Conservation (phyloP, 2,888 invertebrate species). For the Saturnia pavonia region DNA sequence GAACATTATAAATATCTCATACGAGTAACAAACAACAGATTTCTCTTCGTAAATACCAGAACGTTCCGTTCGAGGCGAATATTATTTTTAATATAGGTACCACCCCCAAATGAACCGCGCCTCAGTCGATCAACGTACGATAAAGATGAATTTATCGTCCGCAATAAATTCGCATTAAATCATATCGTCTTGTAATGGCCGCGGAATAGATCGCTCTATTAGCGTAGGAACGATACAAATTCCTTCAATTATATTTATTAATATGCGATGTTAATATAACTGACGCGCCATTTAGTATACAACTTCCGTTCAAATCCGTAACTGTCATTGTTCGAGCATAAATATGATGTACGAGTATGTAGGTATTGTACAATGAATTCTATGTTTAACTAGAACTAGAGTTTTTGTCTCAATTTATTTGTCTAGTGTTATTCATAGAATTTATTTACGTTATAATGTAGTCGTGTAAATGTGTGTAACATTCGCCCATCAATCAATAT, state of each 20-base stretch:
- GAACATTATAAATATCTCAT: not conserved
- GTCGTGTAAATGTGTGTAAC: too few species aligned
- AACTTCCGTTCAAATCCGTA: not conserved
- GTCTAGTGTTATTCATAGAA: too few species aligned
- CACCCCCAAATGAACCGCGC: conserved; percentile 25
- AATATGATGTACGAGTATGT: not conserved
- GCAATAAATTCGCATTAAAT: conserved; percentile 25
- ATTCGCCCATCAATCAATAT: too few species aligned
- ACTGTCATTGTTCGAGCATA: not conserved
- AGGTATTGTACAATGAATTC: not conserved
- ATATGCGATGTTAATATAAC: conserved; percentile 2
- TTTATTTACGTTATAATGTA: too few species aligned
- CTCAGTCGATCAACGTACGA: conserved; percentile 9
- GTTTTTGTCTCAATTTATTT: too few species aligned
- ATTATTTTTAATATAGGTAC: conserved; percentile 20
- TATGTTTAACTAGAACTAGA: not conserved
- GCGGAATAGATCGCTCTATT: conserved; percentile 7
- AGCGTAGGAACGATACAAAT: conserved; percentile 9
- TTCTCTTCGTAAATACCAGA: not conserved
- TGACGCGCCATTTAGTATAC: not conserved
- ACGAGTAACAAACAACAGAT: not conserved
- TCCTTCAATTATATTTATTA: conserved; percentile 13
- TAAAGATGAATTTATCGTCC: conserved; percentile 15
- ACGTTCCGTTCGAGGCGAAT: not conserved
- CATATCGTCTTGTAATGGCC: conserved; percentile 10